phyloP scores from a whole-genome alignment of 2,888 invertebrate species.

The Tetranychus piercei region DNA sequence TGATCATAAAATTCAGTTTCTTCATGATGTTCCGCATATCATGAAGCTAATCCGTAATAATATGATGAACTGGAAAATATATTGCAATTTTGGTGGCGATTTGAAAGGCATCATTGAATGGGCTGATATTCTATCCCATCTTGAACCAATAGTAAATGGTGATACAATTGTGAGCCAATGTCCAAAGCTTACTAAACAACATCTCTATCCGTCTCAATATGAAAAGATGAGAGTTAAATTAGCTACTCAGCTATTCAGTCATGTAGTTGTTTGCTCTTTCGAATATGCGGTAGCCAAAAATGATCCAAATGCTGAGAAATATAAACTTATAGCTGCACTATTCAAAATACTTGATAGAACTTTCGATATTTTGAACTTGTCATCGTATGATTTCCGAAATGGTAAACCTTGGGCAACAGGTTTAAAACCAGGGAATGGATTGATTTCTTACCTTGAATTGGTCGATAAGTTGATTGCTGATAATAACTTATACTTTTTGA shows the following conservation, averaged over 20 bases:
- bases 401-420: not conserved
- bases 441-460: not conserved
- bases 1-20: not conserved
- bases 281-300: not conserved
- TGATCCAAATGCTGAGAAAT: not conserved
- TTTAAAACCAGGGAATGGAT: not conserved
- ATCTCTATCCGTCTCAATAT: not conserved
- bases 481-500: not conserved
- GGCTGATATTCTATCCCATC: not conserved
- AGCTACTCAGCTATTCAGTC: not conserved
- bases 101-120: not conserved
- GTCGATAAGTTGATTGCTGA: no score
- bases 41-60: not conserved
- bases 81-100: not conserved
- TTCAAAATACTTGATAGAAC: not conserved
- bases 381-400: not conserved
- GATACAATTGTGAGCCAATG: not conserved
- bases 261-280: not conserved
- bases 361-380: not conserved
- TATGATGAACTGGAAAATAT: no score
- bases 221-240: not conserved
- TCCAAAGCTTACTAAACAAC: not conserved
- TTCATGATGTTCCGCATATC: constrained; percentile 2
- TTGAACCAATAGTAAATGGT: not conserved
- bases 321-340: not conserved